These are phyloP conservation scores for Sminthopsis crassicaudata DNA, from an alignment of 2,113 vertebrate species.

Conservation along the genomic window DNA sequence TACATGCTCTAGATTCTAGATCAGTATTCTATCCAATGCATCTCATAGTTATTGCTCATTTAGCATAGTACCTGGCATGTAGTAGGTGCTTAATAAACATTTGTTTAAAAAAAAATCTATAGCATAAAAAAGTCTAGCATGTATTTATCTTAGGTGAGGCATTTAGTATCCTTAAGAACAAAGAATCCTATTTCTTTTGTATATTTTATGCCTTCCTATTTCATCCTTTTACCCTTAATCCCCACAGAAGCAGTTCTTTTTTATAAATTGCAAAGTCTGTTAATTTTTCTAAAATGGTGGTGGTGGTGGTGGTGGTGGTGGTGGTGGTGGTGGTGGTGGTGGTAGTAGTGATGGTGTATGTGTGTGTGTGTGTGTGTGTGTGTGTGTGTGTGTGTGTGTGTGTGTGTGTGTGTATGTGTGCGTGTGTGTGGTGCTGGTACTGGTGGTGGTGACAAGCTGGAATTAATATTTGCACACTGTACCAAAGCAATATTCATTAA, in stretches of 20 bases:
- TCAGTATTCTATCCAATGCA: background rate
- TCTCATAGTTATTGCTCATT: background rate
- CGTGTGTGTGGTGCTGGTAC: too few relatives aligned
- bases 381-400: too few relatives aligned
- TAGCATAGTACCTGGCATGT: background rate
- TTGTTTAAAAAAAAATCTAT: background rate
- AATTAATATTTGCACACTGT: conserved; percentile 16
- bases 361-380: too few relatives aligned
- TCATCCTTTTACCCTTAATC: too few relatives aligned
- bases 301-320: background rate
- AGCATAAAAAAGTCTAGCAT: background rate
- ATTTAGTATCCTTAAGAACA: background rate
- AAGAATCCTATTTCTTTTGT: conserved; percentile 26
- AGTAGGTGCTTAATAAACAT: background rate
- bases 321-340: background rate
- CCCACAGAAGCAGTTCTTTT: background rate
- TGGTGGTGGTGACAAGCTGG: background rate
- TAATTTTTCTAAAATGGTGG: background rate
- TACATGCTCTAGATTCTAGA: background rate
- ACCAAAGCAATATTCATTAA: conserved; percentile 10
- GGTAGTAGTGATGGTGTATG: too few relatives aligned
- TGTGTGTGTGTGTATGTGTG: too few relatives aligned
- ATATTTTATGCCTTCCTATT: background rate
- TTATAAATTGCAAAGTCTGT: background rate
- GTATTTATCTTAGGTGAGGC: background rate